A percentile compares a stretch with the other conserved stretches of the same genome.
Conservation (phyloP, 2,797 vertebrate genomes). For the Sebastes hubbsi region DNA sequence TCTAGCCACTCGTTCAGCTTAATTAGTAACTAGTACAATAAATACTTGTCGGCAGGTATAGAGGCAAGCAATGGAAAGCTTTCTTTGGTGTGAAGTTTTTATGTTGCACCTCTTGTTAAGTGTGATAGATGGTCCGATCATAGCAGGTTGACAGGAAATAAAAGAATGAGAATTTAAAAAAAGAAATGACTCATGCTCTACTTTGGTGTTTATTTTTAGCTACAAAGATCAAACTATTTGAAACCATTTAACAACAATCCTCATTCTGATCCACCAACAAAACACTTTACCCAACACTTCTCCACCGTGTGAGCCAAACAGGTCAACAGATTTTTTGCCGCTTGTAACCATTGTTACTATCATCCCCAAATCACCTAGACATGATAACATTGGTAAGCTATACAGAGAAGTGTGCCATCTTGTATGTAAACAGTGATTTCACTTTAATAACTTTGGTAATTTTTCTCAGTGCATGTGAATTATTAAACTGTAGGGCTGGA, state of each 20-base stretch:
- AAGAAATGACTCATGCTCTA: background rate
- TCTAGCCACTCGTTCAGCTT: constrained; percentile 41
- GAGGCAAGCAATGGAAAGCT: constrained; percentile 14
- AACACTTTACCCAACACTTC: too few relatives aligned
- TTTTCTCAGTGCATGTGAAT: background rate
- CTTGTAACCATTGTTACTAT: background rate
- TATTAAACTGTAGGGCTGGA: background rate
- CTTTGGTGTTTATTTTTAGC: background rate
- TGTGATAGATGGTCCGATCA: constrained; percentile 6
- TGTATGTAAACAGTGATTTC: background rate
- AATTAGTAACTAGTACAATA: constrained; percentile 77
- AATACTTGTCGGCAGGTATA: constrained; percentile 46
- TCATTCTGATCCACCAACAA: background rate
- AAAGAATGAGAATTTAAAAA: background rate
- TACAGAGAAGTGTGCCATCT: background rate
- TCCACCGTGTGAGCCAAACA: background rate
- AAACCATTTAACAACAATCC: background rate
- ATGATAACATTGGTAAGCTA: background rate
- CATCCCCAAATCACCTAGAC: background rate
- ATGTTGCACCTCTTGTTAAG: constrained; percentile 2
- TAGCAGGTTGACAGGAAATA: background rate
- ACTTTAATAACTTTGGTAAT: background rate
- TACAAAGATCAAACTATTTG: background rate
- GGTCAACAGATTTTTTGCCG: background rate
- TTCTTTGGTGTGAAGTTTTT: constrained; percentile 26